Evolutionary conservation across 2,113 vertebrate genomes (phyloP), one percentile per base, ranked within the genome.

Genomic region (Camelus bactrianus): DNA sequence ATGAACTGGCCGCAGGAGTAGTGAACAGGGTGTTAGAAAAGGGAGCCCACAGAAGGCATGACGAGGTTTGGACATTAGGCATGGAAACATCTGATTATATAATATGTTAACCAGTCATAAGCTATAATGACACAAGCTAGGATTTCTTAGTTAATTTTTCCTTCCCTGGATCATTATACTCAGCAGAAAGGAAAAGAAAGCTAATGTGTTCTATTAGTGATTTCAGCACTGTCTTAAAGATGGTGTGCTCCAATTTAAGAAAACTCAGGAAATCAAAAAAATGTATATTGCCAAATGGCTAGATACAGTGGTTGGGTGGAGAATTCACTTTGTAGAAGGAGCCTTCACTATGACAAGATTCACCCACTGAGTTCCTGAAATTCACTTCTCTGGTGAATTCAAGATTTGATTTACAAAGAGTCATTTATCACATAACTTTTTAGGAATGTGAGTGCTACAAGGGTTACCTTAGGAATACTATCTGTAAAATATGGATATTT

Each of bases 401-500:
- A 87, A 91, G 52, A 81, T 91, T 75, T 87, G 60, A 81, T 84
- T 88, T 64, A 85, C 42, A 73, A 65, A 82, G 32, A 81, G 62
- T 90, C 28, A 88, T 0, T 93, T 92, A 87, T 89, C 69, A 58
- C n/a, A 65, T 60, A 58, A 92, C 50, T 76, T 82, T 94, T 96
- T 75, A 92, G 32, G 46, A 90, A 75, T 77, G 10, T 91, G 26
- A 91, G 46, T 92, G 62, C 62, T 62, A 42, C 16, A 67, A 83
- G 54, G 72, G 85, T 91, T 92, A 60, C 30, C 30, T 96, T 93
- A 70, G 46, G 76, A 81, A 91, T 67, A 70, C 88, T 95, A 26
- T 79, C 94, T 93, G 24, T 54, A 93, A 93, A 92, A 94, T 92
- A 72, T 35, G 64, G n/a, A 10, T 62, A 60, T 92, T 89, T 96